Percentiles rank a stretch among this genome's conserved stretches.
phyloP scores from a whole-genome alignment of 2,888 invertebrate species.

The Dysmachus trigonus region DNA sequence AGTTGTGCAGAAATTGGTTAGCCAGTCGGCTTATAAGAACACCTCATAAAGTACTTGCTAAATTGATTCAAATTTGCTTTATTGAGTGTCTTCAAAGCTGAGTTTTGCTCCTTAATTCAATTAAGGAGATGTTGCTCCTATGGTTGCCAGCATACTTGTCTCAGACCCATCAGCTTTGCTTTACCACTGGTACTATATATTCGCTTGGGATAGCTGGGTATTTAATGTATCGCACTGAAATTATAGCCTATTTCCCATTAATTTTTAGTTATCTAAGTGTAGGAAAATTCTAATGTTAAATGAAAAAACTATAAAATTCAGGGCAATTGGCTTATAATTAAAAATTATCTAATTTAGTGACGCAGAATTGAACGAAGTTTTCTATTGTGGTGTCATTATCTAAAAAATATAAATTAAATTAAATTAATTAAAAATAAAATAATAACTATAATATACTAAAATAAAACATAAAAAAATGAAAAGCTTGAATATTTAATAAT shows the following conservation, averaged over 20 bases:
- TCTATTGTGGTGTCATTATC: too few species aligned
- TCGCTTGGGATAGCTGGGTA: neutral
- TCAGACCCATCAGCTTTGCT: neutral
- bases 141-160: neutral
- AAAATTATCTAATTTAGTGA: neutral
- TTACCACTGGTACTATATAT: neutral
- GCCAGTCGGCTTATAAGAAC: neutral
- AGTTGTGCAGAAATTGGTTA: neutral
- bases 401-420: too few species aligned
- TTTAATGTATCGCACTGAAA: neutral
- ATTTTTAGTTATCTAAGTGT: neutral
- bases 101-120: slow-evolving; percentile 40
- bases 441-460: too few species aligned
- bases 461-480: too few species aligned
- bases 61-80: slow-evolving; percentile 49
- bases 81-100: slow-evolving; percentile 41
- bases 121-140: slow-evolving; percentile 21
- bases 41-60: slow-evolving; percentile 36
- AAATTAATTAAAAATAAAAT: too few species aligned
- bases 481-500: too few species aligned
- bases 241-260: neutral
- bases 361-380: neutral
- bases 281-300: too few species aligned
- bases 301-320: neutral
- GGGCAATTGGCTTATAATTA: neutral